phyloP scores from a whole-genome alignment of 2,797 vertebrate species.

The Manis pentadactyla region DNA sequence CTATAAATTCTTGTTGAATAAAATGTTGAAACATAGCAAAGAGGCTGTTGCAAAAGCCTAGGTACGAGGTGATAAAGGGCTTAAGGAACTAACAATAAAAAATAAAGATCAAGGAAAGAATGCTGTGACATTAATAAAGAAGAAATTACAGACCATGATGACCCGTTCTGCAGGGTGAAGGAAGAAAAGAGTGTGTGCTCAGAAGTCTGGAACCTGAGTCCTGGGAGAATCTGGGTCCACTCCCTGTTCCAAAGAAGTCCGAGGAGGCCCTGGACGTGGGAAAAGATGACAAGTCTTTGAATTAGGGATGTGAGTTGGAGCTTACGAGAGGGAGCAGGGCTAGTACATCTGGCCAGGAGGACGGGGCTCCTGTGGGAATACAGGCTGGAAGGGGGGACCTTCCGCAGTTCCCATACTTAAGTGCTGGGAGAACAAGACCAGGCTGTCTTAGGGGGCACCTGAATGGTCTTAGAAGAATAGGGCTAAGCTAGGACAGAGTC shows the following conservation, averaged over 20 bases:
- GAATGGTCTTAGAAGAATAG: no score
- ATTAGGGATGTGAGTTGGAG: not conserved
- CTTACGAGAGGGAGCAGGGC: not conserved
- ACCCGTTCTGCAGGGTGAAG: not conserved
- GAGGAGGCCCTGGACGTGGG: not conserved
- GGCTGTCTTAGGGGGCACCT: not conserved
- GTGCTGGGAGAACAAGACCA: not conserved
- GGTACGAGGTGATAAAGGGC: not conserved
- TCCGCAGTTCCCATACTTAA: not conserved
- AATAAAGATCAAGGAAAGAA: not conserved
- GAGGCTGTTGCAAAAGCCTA: slow-evolving; percentile 1
- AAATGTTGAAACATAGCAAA: slow-evolving; percentile 60
- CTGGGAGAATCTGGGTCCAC: not conserved
- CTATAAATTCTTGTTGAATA: slow-evolving; percentile 55
- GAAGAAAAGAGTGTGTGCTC: not conserved
- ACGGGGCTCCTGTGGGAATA: not conserved
- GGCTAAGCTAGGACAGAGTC: not conserved
- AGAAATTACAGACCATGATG: not conserved
- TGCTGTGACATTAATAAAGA: not conserved
- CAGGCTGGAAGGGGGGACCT: not conserved
- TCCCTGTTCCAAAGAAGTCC: not conserved
- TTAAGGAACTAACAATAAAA: not conserved
- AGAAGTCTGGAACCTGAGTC: not conserved
- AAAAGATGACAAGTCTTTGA: not conserved
- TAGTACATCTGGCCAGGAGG: not conserved